Percentiles rank a stretch among this genome's conserved stretches.
These are phyloP conservation scores for Ganaspis sp. DNA, from an alignment of 1,140 invertebrate genomes.

Conservation along the genomic window DNA sequence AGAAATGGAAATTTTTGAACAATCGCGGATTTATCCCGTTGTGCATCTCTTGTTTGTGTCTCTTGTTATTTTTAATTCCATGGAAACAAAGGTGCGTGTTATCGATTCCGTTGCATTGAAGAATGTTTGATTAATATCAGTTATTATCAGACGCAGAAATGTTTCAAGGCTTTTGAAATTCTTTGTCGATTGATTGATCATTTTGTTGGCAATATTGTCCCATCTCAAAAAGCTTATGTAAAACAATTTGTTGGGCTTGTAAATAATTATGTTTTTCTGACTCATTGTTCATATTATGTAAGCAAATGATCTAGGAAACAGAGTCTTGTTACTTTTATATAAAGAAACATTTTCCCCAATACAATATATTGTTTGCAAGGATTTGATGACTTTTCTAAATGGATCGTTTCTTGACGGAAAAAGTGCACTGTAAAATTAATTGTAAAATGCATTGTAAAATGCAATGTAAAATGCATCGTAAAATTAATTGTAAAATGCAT, in stretches of 20 bases:
- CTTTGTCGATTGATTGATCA: not conserved
- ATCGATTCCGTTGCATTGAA: not conserved
- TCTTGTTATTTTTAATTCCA: not conserved
- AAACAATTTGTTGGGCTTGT: slow-evolving; percentile 35
- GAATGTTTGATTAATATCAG: slow-evolving; percentile 3
- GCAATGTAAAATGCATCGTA: no score
- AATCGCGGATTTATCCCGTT: no score
- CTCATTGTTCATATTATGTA: not conserved
- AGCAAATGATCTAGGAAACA: slow-evolving; percentile 33
- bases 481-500: no score
- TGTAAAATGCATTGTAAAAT: no score
- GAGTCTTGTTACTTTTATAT: not conserved
- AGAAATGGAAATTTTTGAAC: no score
- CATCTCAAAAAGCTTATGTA: slow-evolving; percentile 38
- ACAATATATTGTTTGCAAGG: no score
- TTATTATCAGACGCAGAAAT: not conserved
- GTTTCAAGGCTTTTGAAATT: not conserved
- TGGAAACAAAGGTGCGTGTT: slow-evolving; percentile 9
- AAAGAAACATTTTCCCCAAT: not conserved
- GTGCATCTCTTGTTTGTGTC: not conserved
- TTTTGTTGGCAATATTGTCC: not conserved
- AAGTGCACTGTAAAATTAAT: no score
- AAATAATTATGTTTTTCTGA: slow-evolving; percentile 30
- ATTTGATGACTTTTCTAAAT: no score
- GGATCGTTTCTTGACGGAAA: no score